phyloP scores from a whole-genome alignment of 1,140 invertebrate species.

The Meloidogyne floridensis region DNA sequence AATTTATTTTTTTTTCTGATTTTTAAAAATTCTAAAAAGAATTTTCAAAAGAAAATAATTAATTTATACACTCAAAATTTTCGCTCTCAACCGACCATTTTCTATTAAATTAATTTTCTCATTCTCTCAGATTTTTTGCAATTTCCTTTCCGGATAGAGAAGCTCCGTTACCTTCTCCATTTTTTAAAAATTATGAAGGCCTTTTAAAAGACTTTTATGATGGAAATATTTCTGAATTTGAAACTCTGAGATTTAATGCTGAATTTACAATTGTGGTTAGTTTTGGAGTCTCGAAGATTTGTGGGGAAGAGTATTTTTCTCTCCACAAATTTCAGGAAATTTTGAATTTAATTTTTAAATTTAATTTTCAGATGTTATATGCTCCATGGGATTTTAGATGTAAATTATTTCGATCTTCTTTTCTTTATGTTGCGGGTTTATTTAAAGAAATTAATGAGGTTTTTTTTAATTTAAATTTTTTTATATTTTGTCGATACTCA shows the following conservation, averaged over 20 bases:
- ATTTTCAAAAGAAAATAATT: too few relatives aligned
- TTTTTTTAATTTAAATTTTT: not conserved
- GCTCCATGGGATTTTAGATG: slow-evolving; percentile 19
- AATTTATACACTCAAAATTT: too few relatives aligned
- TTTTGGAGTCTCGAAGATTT: too few relatives aligned
- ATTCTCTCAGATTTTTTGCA: not conserved
- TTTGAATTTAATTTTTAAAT: not conserved
- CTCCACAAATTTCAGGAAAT: too few relatives aligned
- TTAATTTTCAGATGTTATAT: slow-evolving; percentile 16
- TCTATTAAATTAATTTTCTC: not conserved
- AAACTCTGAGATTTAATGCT: not conserved
- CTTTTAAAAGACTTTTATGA: slow-evolving; percentile 16
- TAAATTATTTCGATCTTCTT: slow-evolving; percentile 22
- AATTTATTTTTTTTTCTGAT: too few relatives aligned
- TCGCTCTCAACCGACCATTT: not conserved
- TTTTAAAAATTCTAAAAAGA: too few relatives aligned
- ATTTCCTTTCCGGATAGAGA: slow-evolving; percentile 5
- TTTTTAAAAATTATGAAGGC: slow-evolving; percentile 8
- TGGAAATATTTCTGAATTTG: slow-evolving; percentile 11
- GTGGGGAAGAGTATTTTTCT: too few relatives aligned
- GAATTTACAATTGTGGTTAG: slow-evolving; percentile 27
- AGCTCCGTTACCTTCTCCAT: not conserved
- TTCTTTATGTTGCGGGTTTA: slow-evolving; percentile 12
- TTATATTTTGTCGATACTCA: too few relatives aligned
- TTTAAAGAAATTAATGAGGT: slow-evolving; percentile 17